Conservation (phyloP, 1,140 invertebrate genomes). For the Steinernema khuongi region DNA sequence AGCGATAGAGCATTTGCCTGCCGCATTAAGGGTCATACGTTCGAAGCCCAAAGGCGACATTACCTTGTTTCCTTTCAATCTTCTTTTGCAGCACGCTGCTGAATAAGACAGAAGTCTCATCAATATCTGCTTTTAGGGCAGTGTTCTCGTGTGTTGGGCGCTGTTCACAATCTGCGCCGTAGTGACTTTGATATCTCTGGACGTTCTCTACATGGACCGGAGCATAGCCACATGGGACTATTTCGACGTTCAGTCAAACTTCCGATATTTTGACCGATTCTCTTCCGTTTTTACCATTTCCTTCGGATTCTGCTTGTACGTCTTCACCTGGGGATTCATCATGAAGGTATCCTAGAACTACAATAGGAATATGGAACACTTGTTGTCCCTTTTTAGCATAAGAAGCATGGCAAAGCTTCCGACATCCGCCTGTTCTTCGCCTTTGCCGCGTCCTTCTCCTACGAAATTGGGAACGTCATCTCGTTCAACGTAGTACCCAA, state of each 20-base stretch:
- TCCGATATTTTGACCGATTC: background rate
- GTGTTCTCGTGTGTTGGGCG: background rate
- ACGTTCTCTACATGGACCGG: background rate
- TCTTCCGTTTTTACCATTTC: background rate
- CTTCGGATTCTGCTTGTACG: background rate
- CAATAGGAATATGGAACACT: background rate
- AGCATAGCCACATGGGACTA: background rate
- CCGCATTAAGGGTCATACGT: background rate
- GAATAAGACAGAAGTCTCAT: too few species aligned
- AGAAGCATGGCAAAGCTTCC: background rate
- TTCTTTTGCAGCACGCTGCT: too few species aligned
- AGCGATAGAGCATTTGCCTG: too few species aligned
- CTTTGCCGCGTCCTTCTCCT: background rate
- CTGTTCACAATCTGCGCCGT: background rate
- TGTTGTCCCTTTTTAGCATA: background rate
- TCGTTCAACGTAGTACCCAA: background rate
- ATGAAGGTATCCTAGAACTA: background rate
- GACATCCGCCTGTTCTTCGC: background rate
- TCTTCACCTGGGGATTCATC: background rate
- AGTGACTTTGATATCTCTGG: background rate
- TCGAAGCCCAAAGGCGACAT: too few species aligned
- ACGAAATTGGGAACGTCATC: background rate
- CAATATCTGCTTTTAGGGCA: background rate
- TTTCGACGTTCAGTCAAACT: background rate
- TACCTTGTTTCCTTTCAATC: too few species aligned